phyloP scores from a whole-genome alignment of 2,888 invertebrate genomes.

The Thecocarcelia acutangulata region DNA sequence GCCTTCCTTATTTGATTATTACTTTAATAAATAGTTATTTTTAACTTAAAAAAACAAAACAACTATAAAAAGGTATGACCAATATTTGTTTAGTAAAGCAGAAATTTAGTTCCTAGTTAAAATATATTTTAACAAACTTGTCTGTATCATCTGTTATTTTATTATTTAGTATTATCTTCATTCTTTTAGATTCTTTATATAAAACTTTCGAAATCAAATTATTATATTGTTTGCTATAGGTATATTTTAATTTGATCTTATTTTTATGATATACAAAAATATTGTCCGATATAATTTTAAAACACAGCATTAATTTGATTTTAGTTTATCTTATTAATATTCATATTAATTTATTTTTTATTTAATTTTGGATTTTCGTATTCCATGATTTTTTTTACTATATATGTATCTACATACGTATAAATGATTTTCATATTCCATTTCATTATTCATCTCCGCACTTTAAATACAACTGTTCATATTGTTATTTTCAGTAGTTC shows the following conservation, averaged over 20 bases:
- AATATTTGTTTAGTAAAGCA: background rate
- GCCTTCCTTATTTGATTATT: constrained; percentile 48
- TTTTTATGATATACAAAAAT: no score
- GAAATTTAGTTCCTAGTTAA: constrained; percentile 15
- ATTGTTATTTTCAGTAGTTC: no score
- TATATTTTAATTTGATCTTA: no score
- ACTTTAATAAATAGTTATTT: constrained; percentile 27
- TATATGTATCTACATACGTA: background rate
- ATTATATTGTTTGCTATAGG: no score
- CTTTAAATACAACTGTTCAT: background rate
- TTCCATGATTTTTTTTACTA: background rate
- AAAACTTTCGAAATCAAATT: no score
- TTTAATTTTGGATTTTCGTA: no score
- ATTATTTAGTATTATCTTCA: no score
- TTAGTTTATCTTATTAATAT: no score
- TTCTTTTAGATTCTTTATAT: no score
- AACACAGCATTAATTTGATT: no score
- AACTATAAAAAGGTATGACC: background rate
- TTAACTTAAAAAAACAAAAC: background rate
- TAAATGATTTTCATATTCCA: background rate
- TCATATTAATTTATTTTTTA: no score
- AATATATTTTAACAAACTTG: background rate
- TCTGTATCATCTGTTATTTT: background rate
- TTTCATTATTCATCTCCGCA: background rate
- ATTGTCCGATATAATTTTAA: no score